Evolutionary conservation across 2,888 invertebrate species (phyloP).

Genomic region (Tryphoninae sp.): DNA sequence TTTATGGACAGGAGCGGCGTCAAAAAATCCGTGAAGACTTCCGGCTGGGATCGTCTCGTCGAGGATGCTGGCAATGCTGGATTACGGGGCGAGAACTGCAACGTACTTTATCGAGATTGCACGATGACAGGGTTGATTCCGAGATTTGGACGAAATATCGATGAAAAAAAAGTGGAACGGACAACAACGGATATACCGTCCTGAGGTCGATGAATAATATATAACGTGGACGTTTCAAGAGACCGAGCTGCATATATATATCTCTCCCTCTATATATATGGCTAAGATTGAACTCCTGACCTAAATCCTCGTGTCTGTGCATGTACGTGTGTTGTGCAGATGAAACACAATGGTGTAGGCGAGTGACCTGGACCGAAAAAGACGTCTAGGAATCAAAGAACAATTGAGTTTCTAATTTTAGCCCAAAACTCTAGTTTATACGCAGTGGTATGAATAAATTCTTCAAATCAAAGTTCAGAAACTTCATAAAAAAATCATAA

Average conservation of each 20-base stretch:
- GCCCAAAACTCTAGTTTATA: not conserved
- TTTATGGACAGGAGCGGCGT: slow-evolving; percentile 61
- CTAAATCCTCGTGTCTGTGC: slow-evolving; percentile 37
- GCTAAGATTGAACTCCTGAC: slow-evolving; percentile 56
- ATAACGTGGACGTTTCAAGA: slow-evolving; percentile 29
- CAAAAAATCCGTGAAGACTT: slow-evolving; percentile 70
- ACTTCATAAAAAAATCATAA: not conserved
- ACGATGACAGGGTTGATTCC: slow-evolving; percentile 48
- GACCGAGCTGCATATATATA: slow-evolving; percentile 16
- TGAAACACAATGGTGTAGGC: not conserved
- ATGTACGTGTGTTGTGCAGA: not conserved
- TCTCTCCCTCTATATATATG: not conserved
- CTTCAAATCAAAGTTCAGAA: not conserved
- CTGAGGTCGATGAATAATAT: slow-evolving; percentile 62
- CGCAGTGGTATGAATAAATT: not conserved
- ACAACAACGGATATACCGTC: slow-evolving; percentile 15
- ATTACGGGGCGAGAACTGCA: slow-evolving; percentile 75
- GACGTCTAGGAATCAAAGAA: not conserved
- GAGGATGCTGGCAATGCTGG: slow-evolving; percentile 78
- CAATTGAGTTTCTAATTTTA: not conserved
- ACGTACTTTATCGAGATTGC: slow-evolving; percentile 77
- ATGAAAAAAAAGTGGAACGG: slow-evolving; percentile 20
- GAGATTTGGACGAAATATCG: slow-evolving; percentile 46
- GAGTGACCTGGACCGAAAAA: not conserved
- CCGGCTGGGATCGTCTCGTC: slow-evolving; percentile 77